Percentiles rank a stretch among this genome's conserved stretches.
Conservation (phyloP, 2,797 vertebrate species). For the Typhlichthys eigenmanni region DNA sequence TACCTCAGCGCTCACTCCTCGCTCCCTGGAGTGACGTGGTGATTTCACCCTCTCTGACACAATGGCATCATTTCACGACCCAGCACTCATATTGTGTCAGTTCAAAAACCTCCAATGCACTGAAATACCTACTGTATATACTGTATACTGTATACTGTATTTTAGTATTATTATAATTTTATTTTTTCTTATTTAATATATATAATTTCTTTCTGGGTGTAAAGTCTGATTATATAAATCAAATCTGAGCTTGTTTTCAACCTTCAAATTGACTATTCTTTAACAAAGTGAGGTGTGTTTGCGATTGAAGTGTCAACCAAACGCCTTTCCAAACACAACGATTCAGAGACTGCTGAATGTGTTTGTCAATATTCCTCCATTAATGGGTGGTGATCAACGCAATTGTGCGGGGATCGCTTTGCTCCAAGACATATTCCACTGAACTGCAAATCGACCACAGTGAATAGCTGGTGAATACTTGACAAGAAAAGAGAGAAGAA, state of each 20-base stretch:
- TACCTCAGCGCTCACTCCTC: slow-evolving; percentile 29
- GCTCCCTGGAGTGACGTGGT: slow-evolving; percentile 32
- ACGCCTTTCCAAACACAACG: slow-evolving; percentile 27
- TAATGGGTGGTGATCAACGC: slow-evolving; percentile 55
- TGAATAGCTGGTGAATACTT: slow-evolving; percentile 37
- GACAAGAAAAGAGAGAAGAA: slow-evolving; percentile 12
- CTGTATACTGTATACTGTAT: no score
- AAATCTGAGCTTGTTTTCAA: slow-evolving; percentile 9
- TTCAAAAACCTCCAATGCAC: slow-evolving; percentile 7
- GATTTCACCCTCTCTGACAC: slow-evolving; percentile 34
- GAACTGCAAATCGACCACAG: slow-evolving; percentile 52
- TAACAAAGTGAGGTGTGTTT: slow-evolving; percentile 16
- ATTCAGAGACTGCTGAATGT: slow-evolving; percentile 39
- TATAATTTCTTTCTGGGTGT: neutral
- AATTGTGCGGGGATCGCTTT: slow-evolving; percentile 40
- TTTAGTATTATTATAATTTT: no score
- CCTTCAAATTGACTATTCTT: slow-evolving; percentile 12
- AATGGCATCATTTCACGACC: slow-evolving; percentile 26
- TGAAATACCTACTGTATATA: neutral
- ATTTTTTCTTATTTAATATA: no score
- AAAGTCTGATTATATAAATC: slow-evolving; percentile 7
- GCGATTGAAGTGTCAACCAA: slow-evolving; percentile 16
- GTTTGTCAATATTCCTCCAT: slow-evolving; percentile 53
- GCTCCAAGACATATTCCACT: slow-evolving; percentile 41
- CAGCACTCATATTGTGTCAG: neutral